Percentiles rank a stretch among this genome's conserved stretches.
phyloP scores from a whole-genome alignment of 2,113 vertebrate genomes.

The Oryzias woworae region DNA sequence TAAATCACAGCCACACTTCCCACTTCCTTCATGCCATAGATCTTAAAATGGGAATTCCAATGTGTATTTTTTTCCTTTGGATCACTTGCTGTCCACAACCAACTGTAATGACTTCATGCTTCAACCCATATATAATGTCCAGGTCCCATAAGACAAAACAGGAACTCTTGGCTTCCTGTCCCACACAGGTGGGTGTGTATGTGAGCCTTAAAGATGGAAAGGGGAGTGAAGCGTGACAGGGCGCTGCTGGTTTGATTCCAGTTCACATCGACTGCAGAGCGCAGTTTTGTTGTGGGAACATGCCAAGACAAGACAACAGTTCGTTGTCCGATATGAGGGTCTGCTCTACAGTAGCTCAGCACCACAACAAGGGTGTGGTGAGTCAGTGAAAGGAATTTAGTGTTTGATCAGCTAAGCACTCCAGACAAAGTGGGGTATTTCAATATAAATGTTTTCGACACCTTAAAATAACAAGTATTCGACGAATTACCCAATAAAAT shows the following conservation, averaged over 20 bases:
- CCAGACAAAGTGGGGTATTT: not conserved
- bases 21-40: not conserved
- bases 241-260: conserved; percentile 18
- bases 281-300: conserved; percentile 13
- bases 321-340: conserved; percentile 26
- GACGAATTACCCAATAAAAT: not conserved
- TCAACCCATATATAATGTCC: too few species aligned
- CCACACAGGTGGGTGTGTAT: too few species aligned
- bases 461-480: not conserved
- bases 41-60: too few species aligned
- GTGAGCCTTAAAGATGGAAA: too few species aligned
- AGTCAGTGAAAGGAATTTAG: conserved; percentile 54
- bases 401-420: conserved; percentile 33
- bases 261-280: not conserved
- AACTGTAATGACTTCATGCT: not conserved
- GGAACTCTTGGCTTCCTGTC: too few species aligned
- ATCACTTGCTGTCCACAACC: too few species aligned
- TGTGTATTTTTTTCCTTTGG: too few species aligned
- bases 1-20: not conserved
- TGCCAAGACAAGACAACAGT: conserved; percentile 27
- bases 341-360: conserved; percentile 39
- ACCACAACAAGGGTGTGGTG: conserved; percentile 73
- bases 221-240: too few species aligned
- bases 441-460: not conserved
- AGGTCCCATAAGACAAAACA: not conserved